Base-by-base conservation (phyloP, 1,140 invertebrate species). In the Brachionus koreanus region DNA sequence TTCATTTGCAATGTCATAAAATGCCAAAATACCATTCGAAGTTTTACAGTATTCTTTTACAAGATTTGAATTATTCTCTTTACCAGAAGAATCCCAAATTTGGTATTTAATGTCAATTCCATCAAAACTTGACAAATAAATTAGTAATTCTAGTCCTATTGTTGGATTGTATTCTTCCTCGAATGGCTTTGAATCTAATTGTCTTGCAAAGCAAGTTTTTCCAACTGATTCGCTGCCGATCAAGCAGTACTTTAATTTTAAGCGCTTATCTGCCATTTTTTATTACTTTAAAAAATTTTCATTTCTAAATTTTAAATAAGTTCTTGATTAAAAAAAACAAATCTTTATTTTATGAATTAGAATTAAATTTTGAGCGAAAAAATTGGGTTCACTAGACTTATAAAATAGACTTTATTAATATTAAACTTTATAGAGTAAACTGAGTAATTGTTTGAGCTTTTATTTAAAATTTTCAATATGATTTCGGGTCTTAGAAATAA, bases 11-110 rank as follows among this genome's bases (percentile, higher is more conserved):
- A 69, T 69, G 7, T 69, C 65, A 69, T 69, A 69, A 39, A 69
- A 69, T 37, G 65, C 65, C 35, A 69, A 39, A 69, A 69, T 69
- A 7, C 65, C 65, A 39, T 39, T 69, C 13, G 65, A 69, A 43
- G 29, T 69, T 39, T 69, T 69, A 69, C 65, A 69, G 37, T 37
- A 69, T 23, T 69, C 65, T 16, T 69, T 69, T 69, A 69, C 65
- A 5, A 69, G 65, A 39, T 35, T 37, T 39, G 33, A n/a, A 39
- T 69, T 37, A 16, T 19, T 69, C 19, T 69, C 65, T 69, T 69
- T 69, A 2, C 65, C 65, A 19, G 65, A 69, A n/a, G 33, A 19
- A 33, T 69, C 65, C 65, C 65, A 69, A 16, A 69, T 37, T 69
- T 69, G 65, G 37, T 42, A 69, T 39, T 69, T 69, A 37, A 69